Conservation (phyloP, 2,113 vertebrate genomes). For the Atrichornis clamosus region DNA sequence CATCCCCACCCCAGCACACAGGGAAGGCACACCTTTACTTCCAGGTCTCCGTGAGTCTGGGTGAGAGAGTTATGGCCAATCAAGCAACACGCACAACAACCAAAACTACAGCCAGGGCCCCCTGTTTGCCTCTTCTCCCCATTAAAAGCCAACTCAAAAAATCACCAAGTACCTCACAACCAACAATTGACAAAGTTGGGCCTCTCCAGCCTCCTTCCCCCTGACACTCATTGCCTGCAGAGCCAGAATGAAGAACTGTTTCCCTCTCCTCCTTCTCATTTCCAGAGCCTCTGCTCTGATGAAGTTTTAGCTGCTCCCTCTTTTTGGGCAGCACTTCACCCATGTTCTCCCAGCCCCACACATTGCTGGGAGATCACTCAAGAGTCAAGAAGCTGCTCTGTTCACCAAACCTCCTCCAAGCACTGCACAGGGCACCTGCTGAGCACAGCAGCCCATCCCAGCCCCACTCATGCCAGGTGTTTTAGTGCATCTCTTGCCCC, state of each 20-base stretch:
- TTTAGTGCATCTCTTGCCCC: fast-evolving
- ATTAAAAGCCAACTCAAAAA: background rate
- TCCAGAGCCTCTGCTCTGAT: background rate
- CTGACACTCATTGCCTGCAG: background rate
- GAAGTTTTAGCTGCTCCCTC: background rate
- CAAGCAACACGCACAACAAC: background rate
- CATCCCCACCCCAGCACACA: fast-evolving
- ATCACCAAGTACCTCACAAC: background rate
- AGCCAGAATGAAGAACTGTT: background rate
- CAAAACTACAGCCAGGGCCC: background rate
- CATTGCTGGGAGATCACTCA: fast-evolving
- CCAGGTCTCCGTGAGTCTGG: fast-evolving
- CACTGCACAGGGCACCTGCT: background rate
- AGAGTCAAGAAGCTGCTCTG: background rate
- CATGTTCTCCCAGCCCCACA: fast-evolving
- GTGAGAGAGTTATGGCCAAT: background rate
- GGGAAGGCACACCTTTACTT: background rate
- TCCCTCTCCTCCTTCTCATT: background rate
- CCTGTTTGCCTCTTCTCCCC: background rate
- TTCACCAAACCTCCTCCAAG: background rate
- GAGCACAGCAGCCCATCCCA: background rate
- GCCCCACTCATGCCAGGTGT: fast-evolving
- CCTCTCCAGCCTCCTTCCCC: background rate
- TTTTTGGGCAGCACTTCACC: background rate
- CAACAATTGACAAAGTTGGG: background rate